Evolutionary conservation across 2,113 vertebrate species (phyloP).

Genomic region (Dicentrarchus labrax): DNA sequence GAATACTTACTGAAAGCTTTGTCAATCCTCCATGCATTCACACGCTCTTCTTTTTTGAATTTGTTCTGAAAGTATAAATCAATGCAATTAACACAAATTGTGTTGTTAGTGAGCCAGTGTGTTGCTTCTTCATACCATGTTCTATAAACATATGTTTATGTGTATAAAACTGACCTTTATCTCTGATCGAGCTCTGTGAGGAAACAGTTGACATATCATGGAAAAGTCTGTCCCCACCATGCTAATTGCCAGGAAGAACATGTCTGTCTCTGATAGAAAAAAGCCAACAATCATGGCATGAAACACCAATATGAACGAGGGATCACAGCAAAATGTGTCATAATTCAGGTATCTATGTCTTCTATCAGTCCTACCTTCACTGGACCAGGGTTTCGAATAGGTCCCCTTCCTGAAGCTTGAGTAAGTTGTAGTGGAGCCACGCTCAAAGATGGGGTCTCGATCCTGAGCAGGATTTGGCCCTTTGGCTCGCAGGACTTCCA

Average conservation of each 20-base stretch:
- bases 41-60: conserved; percentile 96
- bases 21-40: conserved; percentile 95
- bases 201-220: conserved; percentile 96
- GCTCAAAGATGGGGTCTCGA: conserved; percentile 97
- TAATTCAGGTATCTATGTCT: neutral
- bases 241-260: conserved; percentile 99
- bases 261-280: conserved; percentile 92
- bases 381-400: conserved; percentile 95
- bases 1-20: conserved; percentile 95
- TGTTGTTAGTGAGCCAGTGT: neutral
- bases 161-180: conserved; percentile 89
- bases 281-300: neutral
- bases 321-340: neutral
- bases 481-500: conserved; percentile 93
- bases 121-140: neutral
- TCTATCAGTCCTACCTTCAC: conserved; percentile 84
- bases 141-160: neutral
- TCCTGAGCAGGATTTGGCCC: conserved; percentile 91
- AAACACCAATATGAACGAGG: neutral
- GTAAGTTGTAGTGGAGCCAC: conserved; percentile 97
- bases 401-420: conserved; percentile 94
- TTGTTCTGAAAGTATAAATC: conserved; percentile 89
- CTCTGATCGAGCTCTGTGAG: conserved; percentile 93
- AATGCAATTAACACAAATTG: neutral
- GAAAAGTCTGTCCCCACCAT: conserved; percentile 99